phyloP scores from a whole-genome alignment of 2,888 invertebrate genomes.

The Lathronympha strigana region DNA sequence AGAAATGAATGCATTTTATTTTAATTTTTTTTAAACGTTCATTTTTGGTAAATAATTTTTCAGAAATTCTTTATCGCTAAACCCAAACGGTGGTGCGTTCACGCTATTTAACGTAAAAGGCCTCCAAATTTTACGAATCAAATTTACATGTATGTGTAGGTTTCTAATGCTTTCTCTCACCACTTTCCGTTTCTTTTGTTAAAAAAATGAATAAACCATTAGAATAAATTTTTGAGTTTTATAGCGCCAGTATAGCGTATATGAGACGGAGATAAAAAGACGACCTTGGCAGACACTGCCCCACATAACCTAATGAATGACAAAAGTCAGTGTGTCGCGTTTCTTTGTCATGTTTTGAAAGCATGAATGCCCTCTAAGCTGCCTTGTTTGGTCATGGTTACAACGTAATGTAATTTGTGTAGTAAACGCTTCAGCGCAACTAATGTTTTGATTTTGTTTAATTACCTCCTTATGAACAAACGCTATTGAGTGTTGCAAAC shows the following conservation, averaged over 20 bases:
- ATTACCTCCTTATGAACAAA: slow-evolving; percentile 2
- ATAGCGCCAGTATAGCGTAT: background rate
- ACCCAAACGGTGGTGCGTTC: slow-evolving; percentile 10
- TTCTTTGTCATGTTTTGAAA: slow-evolving; percentile 41
- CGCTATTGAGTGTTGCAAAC: background rate
- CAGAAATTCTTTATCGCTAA: too few relatives aligned
- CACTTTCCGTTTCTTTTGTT: slow-evolving; percentile 13
- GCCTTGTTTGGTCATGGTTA: slow-evolving; percentile 22
- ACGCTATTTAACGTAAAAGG: background rate
- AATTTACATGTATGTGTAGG: background rate
- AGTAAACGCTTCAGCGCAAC: slow-evolving; percentile 1
- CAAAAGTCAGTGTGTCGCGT: slow-evolving; percentile 41
- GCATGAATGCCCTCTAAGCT: slow-evolving; percentile 32
- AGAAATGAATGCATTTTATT: too few relatives aligned
- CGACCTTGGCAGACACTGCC: slow-evolving; percentile 44
- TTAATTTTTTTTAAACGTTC: too few relatives aligned
- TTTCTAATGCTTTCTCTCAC: slow-evolving; percentile 4
- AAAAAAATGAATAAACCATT: slow-evolving; percentile 16
- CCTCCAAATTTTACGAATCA: background rate
- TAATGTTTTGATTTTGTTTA: background rate
- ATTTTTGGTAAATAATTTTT: too few relatives aligned
- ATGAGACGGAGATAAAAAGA: slow-evolving; percentile 27
- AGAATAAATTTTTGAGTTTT: slow-evolving; percentile 10
- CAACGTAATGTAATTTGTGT: slow-evolving; percentile 15
- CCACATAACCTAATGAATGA: slow-evolving; percentile 44